phyloP scores from a whole-genome alignment of 2,113 vertebrate genomes.

The Pionites leucogaster region DNA sequence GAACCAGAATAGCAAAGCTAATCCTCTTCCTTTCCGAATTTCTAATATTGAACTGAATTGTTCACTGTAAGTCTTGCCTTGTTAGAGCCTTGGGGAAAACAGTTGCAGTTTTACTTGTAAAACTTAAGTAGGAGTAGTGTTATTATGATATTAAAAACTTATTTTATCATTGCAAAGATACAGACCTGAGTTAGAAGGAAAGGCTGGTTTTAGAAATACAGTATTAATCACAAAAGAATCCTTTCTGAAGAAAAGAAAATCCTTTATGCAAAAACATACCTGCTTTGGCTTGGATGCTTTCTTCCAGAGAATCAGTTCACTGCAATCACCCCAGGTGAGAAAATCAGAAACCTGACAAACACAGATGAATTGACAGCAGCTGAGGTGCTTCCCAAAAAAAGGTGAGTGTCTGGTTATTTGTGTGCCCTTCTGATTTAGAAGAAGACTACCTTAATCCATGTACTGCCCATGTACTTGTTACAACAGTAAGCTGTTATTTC shows the following conservation, averaged over 20 bases:
- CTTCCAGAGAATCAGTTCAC: constrained; percentile 69
- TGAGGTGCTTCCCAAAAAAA: constrained; percentile 83
- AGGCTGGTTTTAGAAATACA: background rate
- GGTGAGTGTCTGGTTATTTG: constrained; percentile 74
- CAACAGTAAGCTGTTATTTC: background rate
- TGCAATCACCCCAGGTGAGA: constrained; percentile 70
- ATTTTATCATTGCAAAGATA: background rate
- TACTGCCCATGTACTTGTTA: background rate
- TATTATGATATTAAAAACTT: background rate
- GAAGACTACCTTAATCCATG: background rate
- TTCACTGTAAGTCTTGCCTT: background rate
- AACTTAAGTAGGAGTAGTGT: background rate
- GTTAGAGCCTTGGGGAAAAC: background rate
- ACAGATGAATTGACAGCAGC: constrained; percentile 63
- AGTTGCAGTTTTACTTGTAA: background rate
- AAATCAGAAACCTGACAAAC: constrained; percentile 38
- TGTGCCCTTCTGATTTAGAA: background rate
- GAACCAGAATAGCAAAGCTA: background rate
- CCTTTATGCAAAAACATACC: background rate
- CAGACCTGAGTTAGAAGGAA: background rate
- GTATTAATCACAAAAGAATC: background rate
- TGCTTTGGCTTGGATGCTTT: background rate
- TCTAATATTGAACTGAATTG: background rate
- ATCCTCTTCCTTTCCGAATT: background rate
- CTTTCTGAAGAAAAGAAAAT: background rate